Percentiles rank a stretch among this genome's conserved stretches.
Evolutionary conservation across 2,113 vertebrate genomes (phyloP).

Genomic region (Periophthalmus modestus): DNA sequence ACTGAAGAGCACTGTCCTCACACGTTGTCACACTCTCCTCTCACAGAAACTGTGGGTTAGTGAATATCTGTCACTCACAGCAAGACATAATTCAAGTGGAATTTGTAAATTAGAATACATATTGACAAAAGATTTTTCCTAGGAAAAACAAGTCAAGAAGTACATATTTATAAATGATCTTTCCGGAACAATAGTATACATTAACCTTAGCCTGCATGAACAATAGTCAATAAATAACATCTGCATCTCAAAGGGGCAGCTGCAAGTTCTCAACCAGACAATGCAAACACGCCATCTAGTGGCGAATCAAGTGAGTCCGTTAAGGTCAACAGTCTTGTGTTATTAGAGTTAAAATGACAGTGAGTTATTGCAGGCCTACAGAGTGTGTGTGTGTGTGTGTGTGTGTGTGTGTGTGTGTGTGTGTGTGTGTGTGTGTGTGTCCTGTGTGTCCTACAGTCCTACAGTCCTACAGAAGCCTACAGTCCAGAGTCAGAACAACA

Average conservation of each 20-base stretch:
- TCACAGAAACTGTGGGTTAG: neutral
- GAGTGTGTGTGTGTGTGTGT: too few species aligned
- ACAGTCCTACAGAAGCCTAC: too few species aligned
- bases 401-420: too few species aligned
- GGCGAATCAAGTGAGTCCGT: constrained; percentile 8
- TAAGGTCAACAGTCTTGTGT: too few species aligned
- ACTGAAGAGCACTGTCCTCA: constrained; percentile 30
- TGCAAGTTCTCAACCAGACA: neutral
- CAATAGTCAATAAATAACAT: neutral
- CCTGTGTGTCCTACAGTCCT: too few species aligned
- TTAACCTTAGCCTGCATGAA: neutral
- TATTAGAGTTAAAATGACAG: too few species aligned
- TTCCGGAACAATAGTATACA: neutral
- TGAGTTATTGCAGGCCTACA: too few species aligned
- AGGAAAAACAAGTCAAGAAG: too few species aligned
- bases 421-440: too few species aligned
- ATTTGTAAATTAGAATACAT: neutral
- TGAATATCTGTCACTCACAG: neutral
- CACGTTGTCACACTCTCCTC: constrained; percentile 49
- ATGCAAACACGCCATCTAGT: constrained; percentile 59
- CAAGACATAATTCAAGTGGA: neutral
- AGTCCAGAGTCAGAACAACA: too few species aligned
- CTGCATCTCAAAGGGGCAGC: neutral
- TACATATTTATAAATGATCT: neutral
- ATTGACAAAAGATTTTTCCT: neutral